A percentile compares a stretch with the other conserved stretches of the same genome.
Conservation (phyloP, 2,113 vertebrate species). For the Coturnix japonica region DNA sequence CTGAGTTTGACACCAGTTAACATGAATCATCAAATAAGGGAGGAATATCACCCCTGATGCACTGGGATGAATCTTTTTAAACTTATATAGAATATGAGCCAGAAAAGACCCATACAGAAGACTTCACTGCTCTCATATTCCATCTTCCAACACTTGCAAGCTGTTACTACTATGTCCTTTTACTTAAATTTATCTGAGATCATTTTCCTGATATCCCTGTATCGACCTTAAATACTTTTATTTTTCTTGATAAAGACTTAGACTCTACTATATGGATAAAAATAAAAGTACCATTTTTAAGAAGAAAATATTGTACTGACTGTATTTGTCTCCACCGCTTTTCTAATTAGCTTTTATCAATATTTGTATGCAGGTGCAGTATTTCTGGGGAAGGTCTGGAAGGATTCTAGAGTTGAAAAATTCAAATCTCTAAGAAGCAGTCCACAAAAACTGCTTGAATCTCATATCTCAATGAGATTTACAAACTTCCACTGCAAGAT, state of each 20-base stretch:
- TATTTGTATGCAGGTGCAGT: not conserved
- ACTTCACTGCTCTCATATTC: not conserved
- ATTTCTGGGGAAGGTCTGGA: not conserved
- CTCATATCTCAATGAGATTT: not conserved
- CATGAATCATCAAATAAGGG: not conserved
- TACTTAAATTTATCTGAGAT: not conserved
- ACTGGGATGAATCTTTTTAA: not conserved
- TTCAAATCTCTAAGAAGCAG: not conserved
- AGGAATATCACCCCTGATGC: not conserved
- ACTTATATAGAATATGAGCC: not conserved
- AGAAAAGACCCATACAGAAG: not conserved
- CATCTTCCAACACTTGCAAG: not conserved
- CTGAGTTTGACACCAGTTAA: not conserved
- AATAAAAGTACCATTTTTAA: not conserved
- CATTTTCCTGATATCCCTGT: not conserved
- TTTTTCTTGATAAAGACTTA: not conserved
- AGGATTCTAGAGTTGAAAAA: not conserved
- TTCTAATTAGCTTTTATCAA: not conserved
- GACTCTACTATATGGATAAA: not conserved
- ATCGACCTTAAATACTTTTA: not conserved
- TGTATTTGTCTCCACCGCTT: not conserved
- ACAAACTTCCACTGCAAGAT: not conserved
- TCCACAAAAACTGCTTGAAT: not conserved
- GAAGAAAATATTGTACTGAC: not conserved
- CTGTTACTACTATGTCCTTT: not conserved